Conservation (phyloP, 2,888 invertebrate species). For the Myopa tessellatipennis region DNA sequence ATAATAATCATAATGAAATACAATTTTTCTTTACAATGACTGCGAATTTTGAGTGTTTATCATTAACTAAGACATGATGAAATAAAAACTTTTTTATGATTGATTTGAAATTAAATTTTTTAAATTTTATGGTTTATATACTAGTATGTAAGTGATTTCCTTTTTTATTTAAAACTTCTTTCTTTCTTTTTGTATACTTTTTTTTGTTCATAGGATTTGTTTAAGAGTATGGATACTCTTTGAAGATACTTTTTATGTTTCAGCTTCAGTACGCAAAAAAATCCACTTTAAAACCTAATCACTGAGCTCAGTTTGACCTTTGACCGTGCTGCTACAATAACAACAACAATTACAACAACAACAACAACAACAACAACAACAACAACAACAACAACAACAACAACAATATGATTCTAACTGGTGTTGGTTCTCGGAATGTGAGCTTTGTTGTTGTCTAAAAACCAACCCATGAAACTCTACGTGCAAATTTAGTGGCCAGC, state of each 20-base stretch:
- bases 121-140: background rate
- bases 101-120: background rate
- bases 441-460: conserved; percentile 35
- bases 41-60: too few relatives aligned
- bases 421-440: conserved; percentile 31
- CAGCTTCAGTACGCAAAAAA: too few relatives aligned
- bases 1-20: background rate
- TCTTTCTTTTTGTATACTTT: too few relatives aligned
- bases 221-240: background rate
- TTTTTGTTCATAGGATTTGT: too few relatives aligned
- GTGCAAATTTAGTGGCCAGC: too few relatives aligned
- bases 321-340: background rate
- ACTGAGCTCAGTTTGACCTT: background rate
- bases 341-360: background rate
- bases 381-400: conserved; percentile 7
- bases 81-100: background rate
- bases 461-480: background rate
- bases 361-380: conserved; percentile 15
- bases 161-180: background rate
- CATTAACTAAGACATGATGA: too few relatives aligned
- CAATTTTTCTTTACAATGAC: background rate
- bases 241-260: too few relatives aligned
- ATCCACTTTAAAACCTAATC: too few relatives aligned
- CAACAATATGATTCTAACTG: conserved; percentile 12
- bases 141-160: background rate